phyloP scores from a whole-genome alignment of 1,140 invertebrate genomes.

The Samia ricini region DNA sequence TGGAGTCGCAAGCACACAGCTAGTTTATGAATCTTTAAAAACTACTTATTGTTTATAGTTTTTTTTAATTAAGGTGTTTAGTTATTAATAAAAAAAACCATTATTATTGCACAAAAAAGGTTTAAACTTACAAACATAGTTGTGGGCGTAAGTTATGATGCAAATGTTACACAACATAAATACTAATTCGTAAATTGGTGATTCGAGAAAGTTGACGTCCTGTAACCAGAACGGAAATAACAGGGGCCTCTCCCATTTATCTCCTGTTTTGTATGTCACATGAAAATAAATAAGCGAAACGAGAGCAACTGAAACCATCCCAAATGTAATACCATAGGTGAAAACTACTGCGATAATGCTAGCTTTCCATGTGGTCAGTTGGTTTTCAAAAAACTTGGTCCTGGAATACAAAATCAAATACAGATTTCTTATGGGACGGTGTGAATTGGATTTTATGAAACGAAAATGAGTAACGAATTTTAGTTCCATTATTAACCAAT shows the following conservation, averaged over 20 bases:
- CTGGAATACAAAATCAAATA: slow-evolving; percentile 28
- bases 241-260: slow-evolving; percentile 32
- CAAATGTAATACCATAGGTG: slow-evolving; percentile 18
- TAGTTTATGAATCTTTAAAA: not conserved
- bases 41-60: not conserved
- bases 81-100: no score
- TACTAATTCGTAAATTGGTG: slow-evolving; percentile 47
- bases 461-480: no score
- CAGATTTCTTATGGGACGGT: not conserved
- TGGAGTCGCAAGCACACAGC: no score
- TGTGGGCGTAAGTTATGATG: slow-evolving; percentile 32
- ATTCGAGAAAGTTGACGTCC: slow-evolving; percentile 33
- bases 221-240: slow-evolving; percentile 50
- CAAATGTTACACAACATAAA: slow-evolving; percentile 40
- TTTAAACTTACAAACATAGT: slow-evolving; percentile 49
- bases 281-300: slow-evolving; percentile 31
- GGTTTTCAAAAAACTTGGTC: slow-evolving; percentile 38
- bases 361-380: slow-evolving; percentile 44
- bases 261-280: slow-evolving; percentile 24
- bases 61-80: no score
- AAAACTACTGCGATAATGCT: slow-evolving; percentile 34
- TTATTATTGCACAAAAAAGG: no score
- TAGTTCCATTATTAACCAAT: no score
- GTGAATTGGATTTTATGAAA: no score
- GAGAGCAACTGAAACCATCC: slow-evolving; percentile 29